Evolutionary conservation across 2,888 invertebrate genomes (phyloP).

Genomic region (Caenorhabditis becei): DNA sequence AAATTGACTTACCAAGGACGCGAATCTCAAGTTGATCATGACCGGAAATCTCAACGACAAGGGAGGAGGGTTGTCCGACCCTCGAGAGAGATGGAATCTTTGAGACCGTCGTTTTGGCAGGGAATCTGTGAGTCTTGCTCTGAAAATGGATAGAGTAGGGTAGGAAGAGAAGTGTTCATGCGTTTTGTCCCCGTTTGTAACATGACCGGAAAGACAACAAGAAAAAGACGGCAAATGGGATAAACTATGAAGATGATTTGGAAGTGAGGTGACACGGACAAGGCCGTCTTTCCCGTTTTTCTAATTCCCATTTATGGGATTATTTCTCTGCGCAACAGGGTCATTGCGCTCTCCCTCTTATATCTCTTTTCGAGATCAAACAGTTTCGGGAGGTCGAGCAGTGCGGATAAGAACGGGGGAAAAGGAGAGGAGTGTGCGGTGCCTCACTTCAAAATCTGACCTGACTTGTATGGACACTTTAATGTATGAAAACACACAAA

Average conservation of each 20-base stretch:
- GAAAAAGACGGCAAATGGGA: constrained; percentile 13
- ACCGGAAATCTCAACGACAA: constrained; percentile 73
- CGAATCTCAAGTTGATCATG: constrained; percentile 74
- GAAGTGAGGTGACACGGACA: constrained; percentile 35
- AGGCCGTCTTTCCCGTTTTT: constrained; percentile 22
- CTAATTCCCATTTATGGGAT: constrained; percentile 48
- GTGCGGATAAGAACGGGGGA: neutral
- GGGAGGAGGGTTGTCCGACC: constrained; percentile 77
- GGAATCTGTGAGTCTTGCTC: constrained; percentile 65
- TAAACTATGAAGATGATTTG: constrained; percentile 25
- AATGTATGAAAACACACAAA: constrained; percentile 47
- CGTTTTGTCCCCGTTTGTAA: too few relatives aligned
- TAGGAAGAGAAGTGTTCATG: neutral
- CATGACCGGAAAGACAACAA: constrained; percentile 24
- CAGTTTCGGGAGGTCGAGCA: constrained; percentile 31
- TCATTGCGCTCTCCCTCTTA: constrained; percentile 9
- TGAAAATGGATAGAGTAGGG: constrained; percentile 33
- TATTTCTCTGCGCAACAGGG: constrained; percentile 18
- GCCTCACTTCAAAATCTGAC: constrained; percentile 47
- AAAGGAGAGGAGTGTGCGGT: constrained; percentile 22
- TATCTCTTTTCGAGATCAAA: constrained; percentile 15
- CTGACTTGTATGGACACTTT: constrained; percentile 51
- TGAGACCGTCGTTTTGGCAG: constrained; percentile 73
- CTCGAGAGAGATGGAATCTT: constrained; percentile 78
- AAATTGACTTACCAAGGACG: constrained; percentile 72